Evolutionary conservation across 2,888 invertebrate species (phyloP).

Genomic region (Ernsta delagoae): DNA sequence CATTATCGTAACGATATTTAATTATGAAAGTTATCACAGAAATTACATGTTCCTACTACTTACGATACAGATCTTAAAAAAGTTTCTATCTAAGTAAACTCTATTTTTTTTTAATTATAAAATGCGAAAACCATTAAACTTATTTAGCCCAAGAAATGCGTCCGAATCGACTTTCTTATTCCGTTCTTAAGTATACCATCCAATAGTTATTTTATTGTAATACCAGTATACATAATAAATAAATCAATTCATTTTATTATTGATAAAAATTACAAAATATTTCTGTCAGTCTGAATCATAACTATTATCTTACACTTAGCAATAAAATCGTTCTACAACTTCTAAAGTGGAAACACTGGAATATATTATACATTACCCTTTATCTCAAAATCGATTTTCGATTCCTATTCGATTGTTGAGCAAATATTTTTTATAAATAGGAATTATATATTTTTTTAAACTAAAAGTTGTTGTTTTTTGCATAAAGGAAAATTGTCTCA

Average conservation of each 20-base stretch:
- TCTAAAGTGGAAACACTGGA: constrained; percentile 29
- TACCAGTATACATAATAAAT: no score
- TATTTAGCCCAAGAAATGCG: constrained; percentile 2
- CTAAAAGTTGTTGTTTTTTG: constrained; percentile 2
- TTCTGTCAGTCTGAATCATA: no score
- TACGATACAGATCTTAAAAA: constrained; percentile 35
- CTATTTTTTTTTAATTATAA: constrained; percentile 38
- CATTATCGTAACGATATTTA: constrained; percentile 30
- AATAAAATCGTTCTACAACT: constrained; percentile 7
- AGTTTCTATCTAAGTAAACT: constrained; percentile 40
- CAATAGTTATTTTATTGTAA: constrained; percentile 14
- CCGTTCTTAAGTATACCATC: no score
- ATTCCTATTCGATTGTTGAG: constrained; percentile 29
- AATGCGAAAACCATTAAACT: background rate
- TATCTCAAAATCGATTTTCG: constrained; percentile 28
- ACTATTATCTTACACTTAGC: no score
- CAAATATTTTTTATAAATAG: constrained; percentile 21
- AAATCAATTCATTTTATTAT: no score
- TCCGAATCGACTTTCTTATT: background rate
- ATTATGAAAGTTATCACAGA: constrained; percentile 47
- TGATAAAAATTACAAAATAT: no score
- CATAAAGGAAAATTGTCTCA: background rate
- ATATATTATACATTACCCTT: constrained; percentile 6
- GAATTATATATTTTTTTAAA: background rate
- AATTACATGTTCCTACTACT: constrained; percentile 36